phyloP scores from a whole-genome alignment of 2,797 vertebrate species.

The Gadopsis bispinosus region DNA sequence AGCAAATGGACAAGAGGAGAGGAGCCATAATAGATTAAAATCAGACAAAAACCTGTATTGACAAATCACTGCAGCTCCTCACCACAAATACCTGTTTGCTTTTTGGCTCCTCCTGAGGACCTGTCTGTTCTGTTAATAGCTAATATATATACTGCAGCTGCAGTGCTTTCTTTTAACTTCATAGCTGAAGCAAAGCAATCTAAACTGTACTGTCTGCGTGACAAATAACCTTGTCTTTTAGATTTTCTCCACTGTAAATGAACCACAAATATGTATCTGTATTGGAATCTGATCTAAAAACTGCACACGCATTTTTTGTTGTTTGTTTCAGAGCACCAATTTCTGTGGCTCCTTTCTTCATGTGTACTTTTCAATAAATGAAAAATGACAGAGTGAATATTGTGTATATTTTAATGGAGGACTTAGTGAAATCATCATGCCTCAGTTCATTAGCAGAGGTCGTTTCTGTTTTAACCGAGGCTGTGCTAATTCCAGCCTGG shows the following conservation, averaged over 20 bases:
- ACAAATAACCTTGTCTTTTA: not conserved
- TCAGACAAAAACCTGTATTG: conserved; percentile 73
- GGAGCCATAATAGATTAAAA: conserved; percentile 74
- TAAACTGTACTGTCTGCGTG: not conserved
- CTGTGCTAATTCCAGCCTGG: conserved; percentile 84
- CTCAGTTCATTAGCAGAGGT: conserved; percentile 74
- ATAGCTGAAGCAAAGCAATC: conserved; percentile 15
- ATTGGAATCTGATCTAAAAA: not conserved
- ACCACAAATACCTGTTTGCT: conserved; percentile 55
- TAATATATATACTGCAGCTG: not conserved
- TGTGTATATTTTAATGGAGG: conserved; percentile 30
- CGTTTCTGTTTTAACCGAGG: conserved; percentile 75
- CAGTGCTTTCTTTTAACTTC: conserved; percentile 5
- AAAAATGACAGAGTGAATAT: conserved; percentile 22
- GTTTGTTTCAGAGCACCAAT: not conserved
- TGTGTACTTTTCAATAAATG: conserved; percentile 29
- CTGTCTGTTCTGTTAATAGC: conserved; percentile 24
- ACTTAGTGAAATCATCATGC: conserved; percentile 54
- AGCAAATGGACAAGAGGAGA: conserved; percentile 77
- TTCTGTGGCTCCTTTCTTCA: not conserved
- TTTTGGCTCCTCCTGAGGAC: conserved; percentile 25
- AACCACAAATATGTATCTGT: not conserved
- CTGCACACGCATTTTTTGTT: not conserved
- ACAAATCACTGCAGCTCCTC: conserved; percentile 57
- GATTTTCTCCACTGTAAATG: not conserved